phyloP scores from a whole-genome alignment of 2,888 invertebrate species.

The Pandemis cinnamomeana region DNA sequence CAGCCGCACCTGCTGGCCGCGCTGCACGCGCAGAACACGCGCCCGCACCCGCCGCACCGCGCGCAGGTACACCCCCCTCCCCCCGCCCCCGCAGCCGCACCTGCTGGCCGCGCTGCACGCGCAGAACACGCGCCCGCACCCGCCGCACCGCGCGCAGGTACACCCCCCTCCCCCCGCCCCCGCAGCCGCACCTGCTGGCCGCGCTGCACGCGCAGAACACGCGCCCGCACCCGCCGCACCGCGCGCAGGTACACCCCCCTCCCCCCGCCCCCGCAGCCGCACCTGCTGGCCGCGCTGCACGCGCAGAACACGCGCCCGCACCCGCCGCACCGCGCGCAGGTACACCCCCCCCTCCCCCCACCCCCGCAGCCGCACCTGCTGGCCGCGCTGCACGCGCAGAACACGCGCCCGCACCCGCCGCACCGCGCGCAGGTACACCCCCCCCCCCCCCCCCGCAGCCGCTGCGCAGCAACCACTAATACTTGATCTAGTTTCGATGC shows the following conservation, averaged over 20 bases:
- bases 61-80: conserved; percentile 6
- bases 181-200: conserved; percentile 88
- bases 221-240: conserved; percentile 48
- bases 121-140: conserved; percentile 63
- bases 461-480: too few relatives aligned
- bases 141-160: conserved; percentile 41
- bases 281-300: conserved; percentile 86
- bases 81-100: conserved; percentile 90
- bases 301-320: conserved; percentile 69
- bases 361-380: conserved; percentile 89
- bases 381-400: conserved; percentile 85
- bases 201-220: conserved; percentile 83
- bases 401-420: conserved; percentile 52
- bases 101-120: conserved; percentile 86
- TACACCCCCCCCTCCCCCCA: too few relatives aligned
- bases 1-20: conserved; percentile 89
- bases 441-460: too few relatives aligned
- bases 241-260: conserved; percentile 8
- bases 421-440: conserved; percentile 35
- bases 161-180: too few relatives aligned
- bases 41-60: conserved; percentile 47
- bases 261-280: too few relatives aligned
- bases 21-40: conserved; percentile 79
- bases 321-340: conserved; percentile 43
- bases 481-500: too few relatives aligned